These are phyloP conservation scores for Chrysolina americana DNA, from an alignment of 2,888 invertebrate species.

Conservation along the genomic window DNA sequence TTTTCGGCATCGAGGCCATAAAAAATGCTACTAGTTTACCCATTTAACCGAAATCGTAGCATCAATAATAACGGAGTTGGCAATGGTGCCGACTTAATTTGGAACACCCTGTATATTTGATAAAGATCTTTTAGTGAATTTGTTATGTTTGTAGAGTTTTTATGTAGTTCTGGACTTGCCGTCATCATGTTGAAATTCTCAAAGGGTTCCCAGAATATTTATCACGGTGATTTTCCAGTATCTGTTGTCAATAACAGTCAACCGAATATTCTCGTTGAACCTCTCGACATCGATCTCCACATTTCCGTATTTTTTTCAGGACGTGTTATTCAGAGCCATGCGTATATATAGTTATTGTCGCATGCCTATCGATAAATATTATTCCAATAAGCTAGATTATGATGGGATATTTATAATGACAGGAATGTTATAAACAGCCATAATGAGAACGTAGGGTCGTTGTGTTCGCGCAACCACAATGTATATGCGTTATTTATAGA, in stretches of 20 bases:
- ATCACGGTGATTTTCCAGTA: background rate
- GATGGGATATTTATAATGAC: constrained; percentile 49
- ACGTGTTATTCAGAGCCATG: constrained; percentile 28
- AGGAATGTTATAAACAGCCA: constrained; percentile 59
- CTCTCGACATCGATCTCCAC: background rate
- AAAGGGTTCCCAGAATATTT: no score
- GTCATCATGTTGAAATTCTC: no score
- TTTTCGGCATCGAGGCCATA: no score
- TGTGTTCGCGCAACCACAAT: constrained; percentile 56
- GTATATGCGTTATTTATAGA: constrained; percentile 52
- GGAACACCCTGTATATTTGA: no score
- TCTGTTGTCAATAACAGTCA: background rate
- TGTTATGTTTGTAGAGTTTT: no score
- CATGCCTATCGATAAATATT: constrained; percentile 41
- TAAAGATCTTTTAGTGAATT: no score
- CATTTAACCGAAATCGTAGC: no score
- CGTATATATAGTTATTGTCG: constrained; percentile 33
- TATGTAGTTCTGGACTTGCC: no score
- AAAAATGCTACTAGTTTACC: no score
- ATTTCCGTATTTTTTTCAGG: constrained; percentile 36
- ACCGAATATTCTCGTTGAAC: constrained; percentile 10
- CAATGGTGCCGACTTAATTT: no score
- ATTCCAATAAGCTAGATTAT: constrained; percentile 57
- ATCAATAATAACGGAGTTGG: no score
- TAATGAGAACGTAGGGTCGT: constrained; percentile 63